phyloP scores from a whole-genome alignment of 2,113 vertebrate species.

The Plotosus lineatus region DNA sequence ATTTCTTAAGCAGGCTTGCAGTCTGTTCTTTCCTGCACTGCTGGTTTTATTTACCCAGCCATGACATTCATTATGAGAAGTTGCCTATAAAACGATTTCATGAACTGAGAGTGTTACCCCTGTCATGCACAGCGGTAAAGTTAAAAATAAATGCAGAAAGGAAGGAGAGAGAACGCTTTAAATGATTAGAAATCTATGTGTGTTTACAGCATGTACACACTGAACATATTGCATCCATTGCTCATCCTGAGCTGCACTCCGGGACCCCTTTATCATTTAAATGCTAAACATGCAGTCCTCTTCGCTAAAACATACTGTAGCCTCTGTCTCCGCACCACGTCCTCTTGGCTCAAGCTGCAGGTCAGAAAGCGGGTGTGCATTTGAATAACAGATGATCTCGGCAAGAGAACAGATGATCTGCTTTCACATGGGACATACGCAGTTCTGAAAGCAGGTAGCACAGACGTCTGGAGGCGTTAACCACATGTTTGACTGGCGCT shows the following conservation, averaged over 20 bases:
- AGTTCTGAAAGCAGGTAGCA: conserved; percentile 50
- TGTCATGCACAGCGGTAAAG: neutral
- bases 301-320: conserved; percentile 42
- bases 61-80: conserved; percentile 2
- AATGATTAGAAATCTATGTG: conserved; percentile 1
- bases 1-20: conserved; percentile 6
- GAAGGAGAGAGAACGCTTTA: neutral
- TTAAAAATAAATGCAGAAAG: conserved; percentile 24
- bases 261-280: conserved; percentile 45
- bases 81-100: conserved; percentile 11
- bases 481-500: conserved; percentile 55
- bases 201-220: conserved; percentile 31
- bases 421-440: conserved; percentile 39
- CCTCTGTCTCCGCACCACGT: conserved; percentile 17
- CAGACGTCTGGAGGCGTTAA: conserved; percentile 56
- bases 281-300: conserved; percentile 34
- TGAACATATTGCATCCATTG: conserved; percentile 34
- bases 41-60: neutral
- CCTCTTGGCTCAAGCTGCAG: conserved; percentile 37
- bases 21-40: conserved; percentile 8
- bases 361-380: conserved; percentile 44
- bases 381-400: conserved; percentile 53
- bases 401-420: conserved; percentile 54
- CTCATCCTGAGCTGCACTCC: conserved; percentile 43
- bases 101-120: neutral